A percentile compares a stretch with the other conserved stretches of the same genome.
Conservation (phyloP, 2,113 vertebrate species). For the Martes martes region DNA sequence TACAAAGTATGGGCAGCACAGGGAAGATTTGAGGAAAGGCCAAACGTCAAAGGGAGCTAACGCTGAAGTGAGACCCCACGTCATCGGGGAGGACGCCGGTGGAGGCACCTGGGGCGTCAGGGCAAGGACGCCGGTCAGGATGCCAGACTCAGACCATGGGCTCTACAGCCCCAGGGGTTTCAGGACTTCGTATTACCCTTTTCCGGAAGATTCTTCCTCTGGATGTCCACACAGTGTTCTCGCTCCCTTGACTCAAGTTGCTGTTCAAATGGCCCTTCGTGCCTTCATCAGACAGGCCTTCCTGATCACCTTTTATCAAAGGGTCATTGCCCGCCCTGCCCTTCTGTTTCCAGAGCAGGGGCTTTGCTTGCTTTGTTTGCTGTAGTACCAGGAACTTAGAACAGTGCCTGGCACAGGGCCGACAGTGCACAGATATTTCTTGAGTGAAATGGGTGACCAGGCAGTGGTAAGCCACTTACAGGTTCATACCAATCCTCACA, state of each 20-base stretch:
- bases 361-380: background rate
- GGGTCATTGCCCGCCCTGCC: background rate
- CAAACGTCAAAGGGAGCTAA: background rate
- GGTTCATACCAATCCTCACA: background rate
- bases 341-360: background rate
- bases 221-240: background rate
- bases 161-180: background rate
- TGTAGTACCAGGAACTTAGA: background rate
- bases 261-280: background rate
- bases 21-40: background rate
- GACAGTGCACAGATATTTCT: fast-evolving
- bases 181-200: background rate
- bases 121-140: fast-evolving
- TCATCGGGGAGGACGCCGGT: too few relatives aligned
- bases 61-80: background rate
- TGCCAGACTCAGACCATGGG: background rate
- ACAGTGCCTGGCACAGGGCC: background rate
- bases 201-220: background rate
- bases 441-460: background rate
- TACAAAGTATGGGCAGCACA: background rate
- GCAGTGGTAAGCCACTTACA: background rate
- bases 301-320: background rate
- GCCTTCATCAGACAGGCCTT: background rate
- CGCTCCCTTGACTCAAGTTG: background rate
- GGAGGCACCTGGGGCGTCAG: background rate